These are phyloP conservation scores for Yponomeuta plumbellus DNA, from an alignment of 2,888 invertebrate species.

Conservation along the genomic window DNA sequence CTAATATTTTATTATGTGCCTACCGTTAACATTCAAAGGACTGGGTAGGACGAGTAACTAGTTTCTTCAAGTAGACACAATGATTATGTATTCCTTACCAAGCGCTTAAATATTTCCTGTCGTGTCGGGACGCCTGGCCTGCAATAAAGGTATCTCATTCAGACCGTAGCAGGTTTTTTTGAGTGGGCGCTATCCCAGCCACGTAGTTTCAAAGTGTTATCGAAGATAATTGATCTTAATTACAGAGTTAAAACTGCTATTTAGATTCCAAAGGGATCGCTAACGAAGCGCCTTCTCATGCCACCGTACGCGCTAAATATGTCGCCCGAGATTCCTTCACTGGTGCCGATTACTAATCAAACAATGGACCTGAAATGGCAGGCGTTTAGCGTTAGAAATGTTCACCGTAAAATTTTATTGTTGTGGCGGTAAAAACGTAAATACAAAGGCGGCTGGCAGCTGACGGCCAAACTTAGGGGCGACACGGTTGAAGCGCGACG, in stretches of 20 bases:
- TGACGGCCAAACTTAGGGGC: constrained; percentile 34
- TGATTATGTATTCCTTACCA: constrained; percentile 9
- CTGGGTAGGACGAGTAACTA: neutral
- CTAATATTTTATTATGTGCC: neutral
- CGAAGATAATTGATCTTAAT: constrained; percentile 70
- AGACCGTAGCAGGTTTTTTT: constrained; percentile 29
- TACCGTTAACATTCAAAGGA: neutral
- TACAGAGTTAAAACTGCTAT: constrained; percentile 60
- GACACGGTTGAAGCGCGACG: constrained; percentile 48
- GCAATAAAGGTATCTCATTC: constrained; percentile 5
- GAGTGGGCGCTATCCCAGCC: constrained; percentile 46
- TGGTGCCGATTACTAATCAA: constrained; percentile 57
- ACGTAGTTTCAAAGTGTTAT: constrained; percentile 58
- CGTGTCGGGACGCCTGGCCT: neutral
- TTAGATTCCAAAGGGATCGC: constrained; percentile 57
- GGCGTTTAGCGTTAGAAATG: constrained; percentile 26
- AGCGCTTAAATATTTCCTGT: constrained; percentile 10
- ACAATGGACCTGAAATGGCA: constrained; percentile 47
- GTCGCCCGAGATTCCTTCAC: constrained; percentile 46
- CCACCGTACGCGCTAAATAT: constrained; percentile 70
- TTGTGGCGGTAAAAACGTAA: constrained; percentile 47
- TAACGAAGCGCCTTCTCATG: constrained; percentile 61
- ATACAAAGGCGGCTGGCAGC: constrained; percentile 19
- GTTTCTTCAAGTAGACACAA: constrained; percentile 9
- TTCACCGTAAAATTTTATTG: constrained; percentile 54